Conservation (phyloP, 2,888 invertebrate genomes). For the Oeneis ivallda region DNA sequence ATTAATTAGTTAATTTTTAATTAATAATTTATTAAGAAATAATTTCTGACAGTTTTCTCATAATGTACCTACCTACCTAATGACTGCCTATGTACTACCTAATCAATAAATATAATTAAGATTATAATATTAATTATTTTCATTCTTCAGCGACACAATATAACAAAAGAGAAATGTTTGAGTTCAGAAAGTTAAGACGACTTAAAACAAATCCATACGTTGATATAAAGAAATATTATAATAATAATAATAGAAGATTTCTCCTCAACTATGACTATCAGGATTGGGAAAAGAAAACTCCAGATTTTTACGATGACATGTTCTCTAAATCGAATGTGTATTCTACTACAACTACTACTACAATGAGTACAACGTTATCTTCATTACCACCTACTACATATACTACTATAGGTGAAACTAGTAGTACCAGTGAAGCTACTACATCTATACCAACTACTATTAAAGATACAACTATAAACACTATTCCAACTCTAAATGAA, state of each 20-base stretch:
- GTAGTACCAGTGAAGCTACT: not conserved
- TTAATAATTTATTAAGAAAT: too few relatives aligned
- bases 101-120: too few relatives aligned
- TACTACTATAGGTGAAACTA: not conserved
- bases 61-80: too few relatives aligned
- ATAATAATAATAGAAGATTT: slow-evolving; percentile 14
- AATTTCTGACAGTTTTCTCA: too few relatives aligned
- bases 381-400: not conserved
- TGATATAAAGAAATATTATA: not conserved
- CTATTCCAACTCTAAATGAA: not conserved
- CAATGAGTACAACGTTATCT: not conserved
- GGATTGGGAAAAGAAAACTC: slow-evolving; percentile 37
- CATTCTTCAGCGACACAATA: not conserved
- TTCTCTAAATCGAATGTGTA: not conserved
- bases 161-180: not conserved
- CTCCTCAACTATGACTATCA: slow-evolving; percentile 34
- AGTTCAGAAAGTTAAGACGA: not conserved
- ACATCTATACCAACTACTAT: not conserved
- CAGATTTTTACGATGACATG: slow-evolving; percentile 23
- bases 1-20: too few relatives aligned
- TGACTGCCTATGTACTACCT: too few relatives aligned
- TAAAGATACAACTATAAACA: not conserved
- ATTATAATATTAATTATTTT: not conserved
- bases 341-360: not conserved
- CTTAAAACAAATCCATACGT: not conserved